These are phyloP conservation scores for Agrotis exclamationis DNA, from an alignment of 2,888 invertebrate genomes.

Conservation along the genomic window DNA sequence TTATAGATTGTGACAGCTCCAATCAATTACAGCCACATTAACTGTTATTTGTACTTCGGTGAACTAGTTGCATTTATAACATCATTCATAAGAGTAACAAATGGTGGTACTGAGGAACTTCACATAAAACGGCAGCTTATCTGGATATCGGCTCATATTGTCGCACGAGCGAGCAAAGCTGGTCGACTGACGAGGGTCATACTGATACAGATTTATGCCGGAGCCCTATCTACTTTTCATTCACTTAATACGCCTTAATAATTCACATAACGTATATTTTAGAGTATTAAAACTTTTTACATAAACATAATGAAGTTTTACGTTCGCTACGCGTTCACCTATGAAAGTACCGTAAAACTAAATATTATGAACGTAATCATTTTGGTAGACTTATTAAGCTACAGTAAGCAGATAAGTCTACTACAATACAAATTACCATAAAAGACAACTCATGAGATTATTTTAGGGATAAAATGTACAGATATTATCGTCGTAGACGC, in stretches of 20 bases:
- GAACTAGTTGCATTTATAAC: slow-evolving; percentile 11
- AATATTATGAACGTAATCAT: slow-evolving; percentile 12
- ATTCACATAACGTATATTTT: slow-evolving; percentile 52
- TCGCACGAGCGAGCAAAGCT: slow-evolving; percentile 54
- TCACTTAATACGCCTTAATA: slow-evolving; percentile 61
- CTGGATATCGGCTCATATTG: slow-evolving; percentile 66
- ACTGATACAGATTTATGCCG: slow-evolving; percentile 66
- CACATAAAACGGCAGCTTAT: slow-evolving; percentile 61
- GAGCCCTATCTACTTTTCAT: slow-evolving; percentile 46
- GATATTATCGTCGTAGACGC: slow-evolving; percentile 36
- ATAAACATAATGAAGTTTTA: slow-evolving; percentile 33
- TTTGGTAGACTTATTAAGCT: slow-evolving; percentile 30
- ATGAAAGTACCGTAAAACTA: slow-evolving; percentile 20
- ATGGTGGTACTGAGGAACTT: slow-evolving; percentile 53
- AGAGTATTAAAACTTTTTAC: slow-evolving; percentile 30
- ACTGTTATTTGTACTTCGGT: not conserved
- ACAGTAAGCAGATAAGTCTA: slow-evolving; percentile 35
- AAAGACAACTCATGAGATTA: slow-evolving; percentile 30
- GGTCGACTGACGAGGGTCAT: slow-evolving; percentile 67
- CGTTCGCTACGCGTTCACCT: slow-evolving; percentile 11
- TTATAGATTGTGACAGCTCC: not conserved
- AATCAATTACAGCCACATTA: not conserved
- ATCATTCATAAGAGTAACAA: slow-evolving; percentile 30
- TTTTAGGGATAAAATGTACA: slow-evolving; percentile 25
- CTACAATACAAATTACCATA: slow-evolving; percentile 35